Evolutionary conservation across 1,140 invertebrate genomes (phyloP).

Genomic region (Medauroidea extradentata): DNA sequence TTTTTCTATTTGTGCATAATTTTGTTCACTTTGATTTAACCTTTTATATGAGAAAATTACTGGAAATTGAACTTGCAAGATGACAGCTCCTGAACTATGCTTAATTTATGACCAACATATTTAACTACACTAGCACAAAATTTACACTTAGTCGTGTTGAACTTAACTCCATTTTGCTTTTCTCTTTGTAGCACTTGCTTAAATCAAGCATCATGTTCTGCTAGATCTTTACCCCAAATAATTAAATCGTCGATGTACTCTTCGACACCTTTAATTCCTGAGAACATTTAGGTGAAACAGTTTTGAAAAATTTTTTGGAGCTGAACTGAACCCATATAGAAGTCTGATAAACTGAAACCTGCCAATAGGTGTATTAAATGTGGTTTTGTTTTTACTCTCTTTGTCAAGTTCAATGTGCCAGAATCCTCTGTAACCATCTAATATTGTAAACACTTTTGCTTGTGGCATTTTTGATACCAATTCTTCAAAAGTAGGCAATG

Average conservation of each 20-base stretch:
- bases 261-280: constrained; percentile 18
- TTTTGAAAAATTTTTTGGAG: constrained; percentile 23
- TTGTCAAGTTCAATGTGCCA: constrained; percentile 29
- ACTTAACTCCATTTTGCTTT: constrained; percentile 24
- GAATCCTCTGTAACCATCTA: constrained; percentile 33
- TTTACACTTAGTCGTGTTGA: constrained; percentile 31
- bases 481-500: constrained; percentile 26
- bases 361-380: constrained; percentile 15
- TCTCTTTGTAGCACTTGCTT: constrained; percentile 21
- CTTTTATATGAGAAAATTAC: too few relatives aligned
- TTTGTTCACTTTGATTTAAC: too few relatives aligned
- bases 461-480: constrained; percentile 21
- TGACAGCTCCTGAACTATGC: too few relatives aligned
- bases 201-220: constrained; percentile 16
- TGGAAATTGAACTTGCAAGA: too few relatives aligned
- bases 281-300: constrained; percentile 11
- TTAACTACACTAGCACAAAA: constrained; percentile 23
- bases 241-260: constrained; percentile 24
- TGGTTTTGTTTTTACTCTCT: constrained; percentile 17
- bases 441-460: constrained; percentile 32
- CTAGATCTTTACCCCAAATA: constrained; percentile 18
- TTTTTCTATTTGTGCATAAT: too few relatives aligned
- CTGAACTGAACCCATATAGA: constrained; percentile 14
- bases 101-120: constrained; percentile 39
- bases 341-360: constrained; percentile 11